Evolutionary conservation across 2,113 vertebrate species (phyloP).

Genomic region (Gambusia affinis): DNA sequence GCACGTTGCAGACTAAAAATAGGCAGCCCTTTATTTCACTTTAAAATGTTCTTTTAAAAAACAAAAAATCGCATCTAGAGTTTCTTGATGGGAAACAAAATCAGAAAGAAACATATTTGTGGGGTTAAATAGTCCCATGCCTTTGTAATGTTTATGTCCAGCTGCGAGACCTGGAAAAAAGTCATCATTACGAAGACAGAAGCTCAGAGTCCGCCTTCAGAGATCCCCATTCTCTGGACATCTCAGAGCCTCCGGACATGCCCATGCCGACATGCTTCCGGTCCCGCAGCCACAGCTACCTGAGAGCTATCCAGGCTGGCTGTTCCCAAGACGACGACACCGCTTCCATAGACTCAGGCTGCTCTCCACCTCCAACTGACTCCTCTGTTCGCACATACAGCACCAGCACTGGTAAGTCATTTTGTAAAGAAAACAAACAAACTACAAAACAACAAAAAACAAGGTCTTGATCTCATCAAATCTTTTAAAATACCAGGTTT

Average conservation of each 20-base stretch:
- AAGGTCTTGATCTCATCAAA: not conserved
- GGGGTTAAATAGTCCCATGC: not conserved
- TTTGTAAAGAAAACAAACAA: not conserved
- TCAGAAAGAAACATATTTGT: not conserved
- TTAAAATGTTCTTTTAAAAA: not conserved
- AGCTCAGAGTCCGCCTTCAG: conserved; percentile 90
- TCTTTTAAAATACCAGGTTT: not conserved
- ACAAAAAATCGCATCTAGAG: not conserved
- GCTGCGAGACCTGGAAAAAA: conserved; percentile 88
- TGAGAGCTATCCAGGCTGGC: conserved; percentile 98
- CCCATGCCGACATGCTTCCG: conserved; percentile 96
- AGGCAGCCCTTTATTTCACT: not conserved
- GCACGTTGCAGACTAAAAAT: not conserved
- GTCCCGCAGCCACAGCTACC: conserved; percentile 98
- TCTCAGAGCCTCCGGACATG: conserved; percentile 88
- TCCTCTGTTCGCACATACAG: conserved; percentile 92
- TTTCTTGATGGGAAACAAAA: too few relatives aligned
- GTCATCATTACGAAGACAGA: conserved; percentile 88
- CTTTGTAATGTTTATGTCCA: conserved; percentile 56
- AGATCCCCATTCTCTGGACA: conserved; percentile 86
- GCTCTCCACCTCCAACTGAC: conserved; percentile 88
- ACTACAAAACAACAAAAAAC: not conserved
- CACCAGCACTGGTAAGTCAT: conserved; percentile 90
- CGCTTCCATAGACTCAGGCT: conserved; percentile 91
- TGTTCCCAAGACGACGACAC: conserved; percentile 98